Conservation (phyloP, 2,113 vertebrate species). For the Saccopteryx leptura region DNA sequence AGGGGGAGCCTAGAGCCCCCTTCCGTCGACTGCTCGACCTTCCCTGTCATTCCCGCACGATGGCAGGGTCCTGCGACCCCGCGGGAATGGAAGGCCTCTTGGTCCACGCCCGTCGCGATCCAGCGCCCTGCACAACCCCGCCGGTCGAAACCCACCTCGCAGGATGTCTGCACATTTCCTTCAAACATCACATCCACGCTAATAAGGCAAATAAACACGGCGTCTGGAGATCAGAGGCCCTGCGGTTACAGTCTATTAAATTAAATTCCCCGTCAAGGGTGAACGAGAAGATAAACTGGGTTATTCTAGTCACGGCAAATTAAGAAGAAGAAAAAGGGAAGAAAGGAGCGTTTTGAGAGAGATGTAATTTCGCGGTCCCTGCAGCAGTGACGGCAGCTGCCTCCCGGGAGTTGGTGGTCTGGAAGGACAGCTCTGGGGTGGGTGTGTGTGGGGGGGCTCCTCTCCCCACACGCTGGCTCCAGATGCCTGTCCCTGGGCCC, state of each 20-base stretch:
- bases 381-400: neutral
- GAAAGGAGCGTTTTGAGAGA: neutral
- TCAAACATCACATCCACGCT: neutral
- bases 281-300: constrained; percentile 47
- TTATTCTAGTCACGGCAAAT: constrained; percentile 63
- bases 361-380: neutral
- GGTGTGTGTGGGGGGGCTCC: neutral
- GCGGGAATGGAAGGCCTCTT: neutral
- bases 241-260: neutral
- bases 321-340: neutral
- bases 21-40: neutral
- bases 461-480: neutral
- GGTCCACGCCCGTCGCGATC: accelerated
- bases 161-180: neutral
- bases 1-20: neutral
- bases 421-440: neutral
- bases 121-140: accelerated
- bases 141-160: accelerated
- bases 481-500: neutral
- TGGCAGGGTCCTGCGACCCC: accelerated
- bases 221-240: neutral
- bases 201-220: constrained; percentile 24
- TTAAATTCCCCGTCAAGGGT: constrained; percentile 66
- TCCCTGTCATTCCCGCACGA: neutral
- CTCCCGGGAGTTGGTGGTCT: neutral